Evolutionary conservation across 1,140 invertebrate species (phyloP).

Genomic region (Drosophila sp.): DNA sequence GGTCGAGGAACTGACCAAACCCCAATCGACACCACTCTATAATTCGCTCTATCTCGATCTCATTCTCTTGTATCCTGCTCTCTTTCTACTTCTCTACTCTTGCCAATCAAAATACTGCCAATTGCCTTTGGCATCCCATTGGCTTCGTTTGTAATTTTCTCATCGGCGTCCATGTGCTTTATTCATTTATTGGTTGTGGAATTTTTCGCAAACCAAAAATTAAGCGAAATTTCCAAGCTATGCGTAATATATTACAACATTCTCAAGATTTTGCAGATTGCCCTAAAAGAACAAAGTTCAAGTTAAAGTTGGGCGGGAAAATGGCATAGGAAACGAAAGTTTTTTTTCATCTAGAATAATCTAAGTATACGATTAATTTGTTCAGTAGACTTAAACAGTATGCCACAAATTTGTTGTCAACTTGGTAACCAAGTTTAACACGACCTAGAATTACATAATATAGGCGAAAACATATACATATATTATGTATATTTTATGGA

Average conservation of each 20-base stretch:
- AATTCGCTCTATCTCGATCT: not conserved
- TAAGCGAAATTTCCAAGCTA: slow-evolving; percentile 22
- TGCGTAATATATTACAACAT: slow-evolving; percentile 47
- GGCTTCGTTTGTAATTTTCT: slow-evolving; percentile 51
- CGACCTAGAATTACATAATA: not conserved
- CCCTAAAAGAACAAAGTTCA: slow-evolving; percentile 3
- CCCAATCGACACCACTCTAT: slow-evolving; percentile 8
- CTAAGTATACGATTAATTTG: slow-evolving; percentile 16
- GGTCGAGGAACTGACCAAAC: slow-evolving; percentile 2
- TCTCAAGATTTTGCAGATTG: slow-evolving; percentile 2
- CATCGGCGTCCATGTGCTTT: slow-evolving; percentile 27
- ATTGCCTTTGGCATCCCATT: slow-evolving; percentile 57
- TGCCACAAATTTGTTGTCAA: slow-evolving; percentile 28
- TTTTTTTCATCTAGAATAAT: slow-evolving; percentile 8
- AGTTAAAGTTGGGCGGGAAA: not conserved
- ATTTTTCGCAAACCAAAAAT: slow-evolving; percentile 20
- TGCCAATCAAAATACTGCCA: slow-evolving; percentile 4
- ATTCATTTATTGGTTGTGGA: slow-evolving; percentile 35
- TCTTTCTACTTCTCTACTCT: not conserved
- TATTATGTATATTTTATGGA: too few relatives aligned
- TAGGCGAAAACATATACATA: not conserved
- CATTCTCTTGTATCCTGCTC: not conserved
- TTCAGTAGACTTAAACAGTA: slow-evolving; percentile 5
- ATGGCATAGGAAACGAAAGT: slow-evolving; percentile 12
- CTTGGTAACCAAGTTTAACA: slow-evolving; percentile 3